Base-by-base conservation (phyloP, 1,140 invertebrate genomes). In the Stenopsyche tienmushanensis region DNA sequence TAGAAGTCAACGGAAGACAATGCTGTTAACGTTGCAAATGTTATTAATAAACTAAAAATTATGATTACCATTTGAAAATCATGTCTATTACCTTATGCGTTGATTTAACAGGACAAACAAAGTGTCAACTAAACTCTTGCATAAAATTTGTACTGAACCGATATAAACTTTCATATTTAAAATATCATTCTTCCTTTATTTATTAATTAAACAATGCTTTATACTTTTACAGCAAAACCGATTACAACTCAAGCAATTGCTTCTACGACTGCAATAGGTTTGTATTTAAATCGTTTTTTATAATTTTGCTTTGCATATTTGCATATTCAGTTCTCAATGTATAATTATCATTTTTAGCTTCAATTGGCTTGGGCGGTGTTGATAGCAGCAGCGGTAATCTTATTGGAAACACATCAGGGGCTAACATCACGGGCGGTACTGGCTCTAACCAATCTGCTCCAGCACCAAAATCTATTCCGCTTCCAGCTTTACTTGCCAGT, bases 401-500 rank as follows among this genome's bases (percentile, higher is more conserved):
- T n/a, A 25, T 25, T 17, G 25, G 52, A n/a, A 25, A 34, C 1
- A 15, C 39, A 1, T 8, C 47, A 1, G 8, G 20, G 5, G 62
- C 55, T 34, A 49, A n/a, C 9, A 13, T 9, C 20, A 21, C 57
- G 5, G 20, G 17, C 57, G 64, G 42, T 18, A 47, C 60, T 0
- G 54, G 18, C 34, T 20, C 44, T 3, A 47, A 55, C 15, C 50
- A 64, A 45, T 42, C 20, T 3, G 42, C 39, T 13, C 60, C 65
- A 1, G 49, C 47, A 0, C 78, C 78, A n/a, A 78, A 77, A 44
- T 74, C 78, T 41, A 74, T 70, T 1, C 78, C 77, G 52, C 55
- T 94, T 59, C 91, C 91, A 8, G 88, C 88, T 72, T 88, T 92
- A 78, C 83, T 92, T 39, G 74, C 75, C 1, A 78, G 79, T 18